A percentile compares a stretch with the other conserved stretches of the same genome.
Evolutionary conservation across 2,888 invertebrate species (phyloP).

Genomic region (Anoncus sp.): DNA sequence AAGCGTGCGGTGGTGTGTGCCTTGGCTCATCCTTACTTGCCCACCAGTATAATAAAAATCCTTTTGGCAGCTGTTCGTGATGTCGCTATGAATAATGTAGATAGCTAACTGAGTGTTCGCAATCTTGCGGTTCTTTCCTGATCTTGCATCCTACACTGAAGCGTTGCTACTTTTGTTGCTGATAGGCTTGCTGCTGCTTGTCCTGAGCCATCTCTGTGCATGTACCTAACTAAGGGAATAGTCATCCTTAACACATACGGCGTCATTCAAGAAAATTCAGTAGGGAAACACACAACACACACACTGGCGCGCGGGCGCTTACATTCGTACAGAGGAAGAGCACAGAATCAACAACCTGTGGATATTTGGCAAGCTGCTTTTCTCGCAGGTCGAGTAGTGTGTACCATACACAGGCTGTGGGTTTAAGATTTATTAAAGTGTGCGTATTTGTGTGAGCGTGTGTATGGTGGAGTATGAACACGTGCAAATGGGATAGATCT

Average conservation of each 20-base stretch:
- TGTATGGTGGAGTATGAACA: constrained; percentile 24
- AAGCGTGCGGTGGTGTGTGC: constrained; percentile 36
- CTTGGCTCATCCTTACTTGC: constrained; percentile 33
- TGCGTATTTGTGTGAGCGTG: constrained; percentile 11
- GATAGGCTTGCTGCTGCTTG: constrained; percentile 15
- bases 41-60: constrained; percentile 43
- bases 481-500: constrained; percentile 47
- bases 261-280: constrained; percentile 35
- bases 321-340: constrained; percentile 10
- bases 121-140: constrained; percentile 38
- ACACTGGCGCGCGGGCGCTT: background rate
- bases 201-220: constrained; percentile 14
- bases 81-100: constrained; percentile 49
- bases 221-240: constrained; percentile 39
- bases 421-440: constrained; percentile 5
- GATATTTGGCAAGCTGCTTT: constrained; percentile 81
- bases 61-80: constrained; percentile 45
- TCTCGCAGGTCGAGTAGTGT: constrained; percentile 55
- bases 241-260: constrained; percentile 50
- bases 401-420: constrained; percentile 22
- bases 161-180: constrained; percentile 29
- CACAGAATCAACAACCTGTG: constrained; percentile 80
- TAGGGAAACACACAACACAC: constrained; percentile 16
- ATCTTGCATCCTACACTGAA: constrained; percentile 27
- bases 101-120: constrained; percentile 44